These are phyloP conservation scores for Cottus gobio DNA, from an alignment of 2,113 vertebrate genomes.

Conservation along the genomic window DNA sequence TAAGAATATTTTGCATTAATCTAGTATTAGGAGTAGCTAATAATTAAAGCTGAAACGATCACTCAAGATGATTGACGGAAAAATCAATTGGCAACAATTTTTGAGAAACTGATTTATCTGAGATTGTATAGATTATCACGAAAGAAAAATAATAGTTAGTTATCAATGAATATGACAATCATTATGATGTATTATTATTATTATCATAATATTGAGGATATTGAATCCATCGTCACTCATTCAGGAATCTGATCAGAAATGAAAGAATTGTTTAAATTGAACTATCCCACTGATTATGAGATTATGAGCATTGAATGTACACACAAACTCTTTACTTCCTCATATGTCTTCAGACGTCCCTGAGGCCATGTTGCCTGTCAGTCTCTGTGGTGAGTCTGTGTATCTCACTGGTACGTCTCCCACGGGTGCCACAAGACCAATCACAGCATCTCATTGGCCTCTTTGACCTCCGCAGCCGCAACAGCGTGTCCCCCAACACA, in stretches of 20 bases:
- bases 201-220: neutral
- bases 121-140: neutral
- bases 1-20: neutral
- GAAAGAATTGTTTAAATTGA: neutral
- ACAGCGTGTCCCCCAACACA: slow-evolving; percentile 30
- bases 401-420: slow-evolving; percentile 36
- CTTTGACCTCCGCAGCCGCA: slow-evolving; percentile 61
- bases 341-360: neutral
- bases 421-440: slow-evolving; percentile 59
- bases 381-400: slow-evolving; percentile 12
- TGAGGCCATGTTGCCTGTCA: slow-evolving; percentile 33
- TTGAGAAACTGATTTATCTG: neutral
- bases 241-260: neutral
- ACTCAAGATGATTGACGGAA: neutral
- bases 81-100: neutral
- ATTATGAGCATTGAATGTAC: neutral
- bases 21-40: neutral
- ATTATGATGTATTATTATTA: neutral
- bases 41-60: neutral
- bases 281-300: neutral
- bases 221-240: neutral
- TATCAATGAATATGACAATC: neutral
- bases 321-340: slow-evolving; percentile 1
- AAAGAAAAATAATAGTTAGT: neutral
- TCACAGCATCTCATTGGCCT: slow-evolving; percentile 59